Evolutionary conservation across 2,797 vertebrate species (phyloP).

Genomic region (Gorsachius magnificus): DNA sequence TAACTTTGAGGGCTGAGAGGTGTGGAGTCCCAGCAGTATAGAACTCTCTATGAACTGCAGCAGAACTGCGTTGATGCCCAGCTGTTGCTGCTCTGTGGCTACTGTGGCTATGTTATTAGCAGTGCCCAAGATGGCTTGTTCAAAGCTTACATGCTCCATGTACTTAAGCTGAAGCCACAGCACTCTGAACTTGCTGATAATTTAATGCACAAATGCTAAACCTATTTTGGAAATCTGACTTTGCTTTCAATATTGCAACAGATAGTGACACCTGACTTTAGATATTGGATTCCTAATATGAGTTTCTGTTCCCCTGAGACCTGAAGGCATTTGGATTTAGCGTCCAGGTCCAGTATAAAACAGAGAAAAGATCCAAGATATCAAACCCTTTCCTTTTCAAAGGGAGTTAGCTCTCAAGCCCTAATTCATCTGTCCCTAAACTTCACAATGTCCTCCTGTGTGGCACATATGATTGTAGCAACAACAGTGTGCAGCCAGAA

Average conservation of each 20-base stretch:
- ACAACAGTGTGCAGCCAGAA: not conserved
- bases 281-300: not conserved
- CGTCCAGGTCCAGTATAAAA: not conserved
- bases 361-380: not conserved
- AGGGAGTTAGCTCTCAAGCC: not conserved
- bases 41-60: not conserved
- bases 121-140: not conserved
- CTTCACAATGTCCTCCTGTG: not conserved
- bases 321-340: not conserved
- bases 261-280: not conserved
- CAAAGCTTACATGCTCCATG: not conserved
- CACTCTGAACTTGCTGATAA: not conserved
- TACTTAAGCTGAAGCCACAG: not conserved
- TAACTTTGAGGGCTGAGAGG: not conserved
- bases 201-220: not conserved
- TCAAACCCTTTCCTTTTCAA: not conserved
- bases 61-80: not conserved
- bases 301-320: not conserved
- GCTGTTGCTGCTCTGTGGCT: not conserved
- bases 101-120: not conserved
- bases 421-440: not conserved
- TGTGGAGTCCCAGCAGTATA: not conserved
- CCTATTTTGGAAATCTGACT: not conserved
- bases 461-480: not conserved
- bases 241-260: not conserved